These are phyloP conservation scores for Oreochromis tanganicae DNA, from an alignment of 2,113 vertebrate species.

Conservation along the genomic window DNA sequence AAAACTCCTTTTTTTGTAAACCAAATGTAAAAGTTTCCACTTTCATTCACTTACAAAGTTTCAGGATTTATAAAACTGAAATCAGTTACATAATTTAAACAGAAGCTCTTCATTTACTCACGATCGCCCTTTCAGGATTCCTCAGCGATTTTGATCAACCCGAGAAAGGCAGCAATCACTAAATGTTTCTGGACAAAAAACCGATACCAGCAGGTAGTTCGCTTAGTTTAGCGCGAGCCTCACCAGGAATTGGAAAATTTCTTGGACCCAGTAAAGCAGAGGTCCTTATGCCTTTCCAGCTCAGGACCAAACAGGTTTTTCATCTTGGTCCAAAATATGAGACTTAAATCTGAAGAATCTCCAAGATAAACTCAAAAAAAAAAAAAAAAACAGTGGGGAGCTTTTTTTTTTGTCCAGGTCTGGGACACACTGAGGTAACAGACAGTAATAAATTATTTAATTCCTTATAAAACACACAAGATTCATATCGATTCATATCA, in stretches of 20 bases:
- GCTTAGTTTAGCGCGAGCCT: background rate
- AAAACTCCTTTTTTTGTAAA: background rate
- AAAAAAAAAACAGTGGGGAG: background rate
- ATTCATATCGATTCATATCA: slow-evolving; percentile 48
- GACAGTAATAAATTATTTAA: slow-evolving; percentile 69
- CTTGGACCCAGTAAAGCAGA: background rate
- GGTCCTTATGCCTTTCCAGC: background rate
- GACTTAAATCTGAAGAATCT: background rate
- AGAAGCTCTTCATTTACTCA: background rate
- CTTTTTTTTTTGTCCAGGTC: slow-evolving; percentile 47
- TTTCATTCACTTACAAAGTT: slow-evolving; percentile 1
- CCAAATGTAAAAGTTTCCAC: background rate
- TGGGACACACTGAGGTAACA: slow-evolving; percentile 65
- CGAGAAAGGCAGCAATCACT: background rate
- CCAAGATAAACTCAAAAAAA: background rate
- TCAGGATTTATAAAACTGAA: background rate
- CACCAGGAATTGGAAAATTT: background rate
- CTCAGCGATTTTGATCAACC: background rate
- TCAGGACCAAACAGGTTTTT: background rate
- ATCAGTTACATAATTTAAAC: background rate
- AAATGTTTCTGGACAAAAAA: background rate
- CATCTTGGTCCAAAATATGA: slow-evolving; percentile 6
- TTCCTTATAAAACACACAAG: slow-evolving; percentile 58
- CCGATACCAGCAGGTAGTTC: background rate
- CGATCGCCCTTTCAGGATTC: background rate